phyloP scores from a whole-genome alignment of 2,797 vertebrate genomes.

The Falco berigora region DNA sequence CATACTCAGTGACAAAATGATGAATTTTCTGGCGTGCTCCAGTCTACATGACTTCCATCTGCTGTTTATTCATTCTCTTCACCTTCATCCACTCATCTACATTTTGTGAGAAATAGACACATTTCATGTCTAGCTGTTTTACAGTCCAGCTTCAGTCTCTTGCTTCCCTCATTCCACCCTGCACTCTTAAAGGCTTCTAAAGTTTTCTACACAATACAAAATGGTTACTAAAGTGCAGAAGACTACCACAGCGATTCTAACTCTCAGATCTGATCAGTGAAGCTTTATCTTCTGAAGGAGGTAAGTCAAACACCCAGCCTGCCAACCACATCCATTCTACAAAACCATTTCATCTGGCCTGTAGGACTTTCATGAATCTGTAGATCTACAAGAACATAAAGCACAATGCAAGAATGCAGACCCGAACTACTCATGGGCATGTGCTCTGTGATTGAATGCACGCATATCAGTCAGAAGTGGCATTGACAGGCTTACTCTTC shows the following conservation, averaged over 20 bases:
- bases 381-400: neutral
- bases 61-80: conserved; percentile 6
- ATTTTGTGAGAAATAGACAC: neutral
- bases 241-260: neutral
- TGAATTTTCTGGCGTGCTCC: neutral
- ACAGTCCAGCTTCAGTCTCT: neutral
- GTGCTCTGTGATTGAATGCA: neutral
- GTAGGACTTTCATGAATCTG: neutral
- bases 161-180: neutral
- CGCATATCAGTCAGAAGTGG: neutral
- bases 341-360: neutral
- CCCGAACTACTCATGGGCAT: neutral
- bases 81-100: conserved; percentile 5
- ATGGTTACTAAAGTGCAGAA: neutral
- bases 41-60: conserved; percentile 2
- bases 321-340: neutral
- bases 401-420: neutral
- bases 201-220: neutral
- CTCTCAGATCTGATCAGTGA: neutral
- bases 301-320: neutral
- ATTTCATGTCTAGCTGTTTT: neutral
- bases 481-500: neutral
- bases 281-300: neutral
- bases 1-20: neutral
- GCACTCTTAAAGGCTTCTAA: neutral